These are phyloP conservation scores for Bufo gargarizans DNA, from an alignment of 2,113 vertebrate species.

Conservation along the genomic window DNA sequence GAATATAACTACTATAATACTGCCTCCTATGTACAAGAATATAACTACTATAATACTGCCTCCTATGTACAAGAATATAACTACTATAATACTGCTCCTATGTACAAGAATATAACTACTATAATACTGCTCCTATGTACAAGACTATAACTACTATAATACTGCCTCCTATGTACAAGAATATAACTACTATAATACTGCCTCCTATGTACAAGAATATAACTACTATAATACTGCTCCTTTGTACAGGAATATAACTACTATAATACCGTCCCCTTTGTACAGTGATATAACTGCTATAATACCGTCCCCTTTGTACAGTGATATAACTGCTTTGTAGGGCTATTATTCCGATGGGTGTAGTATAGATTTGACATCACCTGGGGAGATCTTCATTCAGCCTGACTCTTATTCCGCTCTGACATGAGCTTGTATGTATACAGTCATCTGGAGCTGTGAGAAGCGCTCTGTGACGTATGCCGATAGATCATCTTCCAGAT, in stretches of 20 bases:
- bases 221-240: not conserved
- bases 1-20: conserved; percentile 1
- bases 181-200: not conserved
- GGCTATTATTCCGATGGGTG: not conserved
- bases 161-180: too few relatives aligned
- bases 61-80: not conserved
- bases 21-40: not conserved
- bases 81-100: too few relatives aligned
- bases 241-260: conserved; percentile 5
- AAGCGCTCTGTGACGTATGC: not conserved
- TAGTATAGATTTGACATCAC: not conserved
- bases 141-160: not conserved
- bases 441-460: not conserved
- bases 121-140: not conserved
- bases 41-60: conserved; percentile 1
- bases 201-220: not conserved
- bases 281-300: conserved; percentile 14
- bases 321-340: not conserved
- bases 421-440: not conserved
- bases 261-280: not conserved
- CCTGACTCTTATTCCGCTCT: not conserved
- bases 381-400: not conserved
- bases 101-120: not conserved
- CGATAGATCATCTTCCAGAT: not conserved
- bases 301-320: not conserved